Base-by-base conservation (phyloP, 2,797 vertebrate species). In the Australoheros facetus region DNA sequence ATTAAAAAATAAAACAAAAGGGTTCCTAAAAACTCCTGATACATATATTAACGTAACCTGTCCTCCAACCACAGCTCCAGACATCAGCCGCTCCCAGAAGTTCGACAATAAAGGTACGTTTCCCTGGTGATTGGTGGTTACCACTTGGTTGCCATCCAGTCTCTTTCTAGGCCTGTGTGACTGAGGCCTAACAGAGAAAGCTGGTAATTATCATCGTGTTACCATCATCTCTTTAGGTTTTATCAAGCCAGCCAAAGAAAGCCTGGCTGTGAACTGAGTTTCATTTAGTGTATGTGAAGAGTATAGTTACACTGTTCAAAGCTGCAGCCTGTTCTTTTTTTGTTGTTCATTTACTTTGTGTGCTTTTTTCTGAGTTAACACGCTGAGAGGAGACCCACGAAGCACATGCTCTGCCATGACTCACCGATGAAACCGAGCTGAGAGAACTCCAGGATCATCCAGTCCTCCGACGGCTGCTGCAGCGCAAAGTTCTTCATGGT, bases 401-500 rank as follows among this genome's bases (percentile, higher is more conserved):
- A 34, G 32, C 7, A 2, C 32, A 10, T 39, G 10, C 37, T 39
- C 37, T 3, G 10, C 37, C 8, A 11, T 0, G 34, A 79, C 12
- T 96, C 92, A 99, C 98, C 98, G 10, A 99, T 99, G 91, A 99
- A 99, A 14, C 98, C 98, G 82, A 99, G 96, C 94, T 99, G 98
- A 51, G 98, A 99, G 82, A 99, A 99, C 90, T 99, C 98, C 81
- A 99, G 95, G 93, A 99, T 99, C 98, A 99, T 99, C 98, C 98
- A 99, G 81, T 99, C 98, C 87, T 99, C 98, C 0, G 96, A 97
- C 0, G 98, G 98, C 91, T 99, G 98, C 95, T 99, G 98, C 79
- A 99, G 93, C 5, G 98, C 98, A 60, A 99, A 99, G 95, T 99
- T 99, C 96, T 98, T 99, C 98, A 99, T 99, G 42, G 98, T 99